phyloP scores from a whole-genome alignment of 2,113 vertebrate genomes.

The Dermatemys mawii region DNA sequence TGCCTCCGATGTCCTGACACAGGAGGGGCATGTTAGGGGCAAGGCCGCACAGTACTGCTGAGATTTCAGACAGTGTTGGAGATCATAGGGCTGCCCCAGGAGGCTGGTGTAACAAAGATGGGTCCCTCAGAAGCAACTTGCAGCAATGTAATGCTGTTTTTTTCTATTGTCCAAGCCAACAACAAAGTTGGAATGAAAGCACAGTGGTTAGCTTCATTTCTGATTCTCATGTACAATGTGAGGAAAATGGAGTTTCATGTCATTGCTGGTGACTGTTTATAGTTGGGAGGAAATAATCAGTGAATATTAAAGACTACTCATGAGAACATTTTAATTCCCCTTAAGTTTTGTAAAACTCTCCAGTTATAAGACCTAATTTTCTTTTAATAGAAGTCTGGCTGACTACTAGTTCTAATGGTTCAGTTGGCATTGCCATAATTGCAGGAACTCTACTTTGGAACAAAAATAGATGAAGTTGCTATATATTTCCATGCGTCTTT shows the following conservation, averaged over 20 bases:
- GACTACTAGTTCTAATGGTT: not conserved
- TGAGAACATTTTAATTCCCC: not conserved
- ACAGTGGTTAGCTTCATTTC: not conserved
- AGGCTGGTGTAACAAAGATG: not conserved
- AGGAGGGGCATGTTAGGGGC: not conserved
- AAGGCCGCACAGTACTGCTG: not conserved
- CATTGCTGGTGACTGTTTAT: not conserved
- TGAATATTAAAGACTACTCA: not conserved
- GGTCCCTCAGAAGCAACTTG: not conserved
- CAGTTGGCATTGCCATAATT: not conserved
- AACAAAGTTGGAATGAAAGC: not conserved
- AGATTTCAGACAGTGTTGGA: fast-evolving
- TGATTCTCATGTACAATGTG: not conserved
- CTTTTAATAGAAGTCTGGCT: not conserved
- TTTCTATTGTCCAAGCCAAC: not conserved
- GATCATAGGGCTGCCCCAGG: not conserved
- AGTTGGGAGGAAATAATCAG: not conserved
- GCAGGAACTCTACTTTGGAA: not conserved
- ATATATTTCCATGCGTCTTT: not conserved
- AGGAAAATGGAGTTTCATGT: not conserved
- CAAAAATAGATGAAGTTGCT: not conserved
- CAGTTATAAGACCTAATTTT: not conserved
- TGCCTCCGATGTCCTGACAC: not conserved
- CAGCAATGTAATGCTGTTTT: not conserved
- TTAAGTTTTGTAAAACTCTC: not conserved